Evolutionary conservation across 2,113 vertebrate genomes (phyloP).

Genomic region (Ceuthmochares aereus): DNA sequence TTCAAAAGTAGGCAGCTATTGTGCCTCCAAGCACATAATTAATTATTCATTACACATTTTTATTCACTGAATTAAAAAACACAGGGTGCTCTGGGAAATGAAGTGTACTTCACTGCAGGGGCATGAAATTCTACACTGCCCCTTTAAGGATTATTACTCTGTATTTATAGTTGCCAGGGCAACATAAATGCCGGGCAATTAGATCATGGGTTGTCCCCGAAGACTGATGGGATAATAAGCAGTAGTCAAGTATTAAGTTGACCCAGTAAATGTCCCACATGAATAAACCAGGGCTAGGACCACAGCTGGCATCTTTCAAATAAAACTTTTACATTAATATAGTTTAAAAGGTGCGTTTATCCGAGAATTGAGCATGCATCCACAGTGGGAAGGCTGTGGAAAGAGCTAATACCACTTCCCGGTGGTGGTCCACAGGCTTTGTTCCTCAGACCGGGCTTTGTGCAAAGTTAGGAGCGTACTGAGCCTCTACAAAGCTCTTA

Average conservation of each 20-base stretch:
- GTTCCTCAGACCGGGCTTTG: background rate
- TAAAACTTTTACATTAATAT: slow-evolving; percentile 82
- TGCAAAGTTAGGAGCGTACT: background rate
- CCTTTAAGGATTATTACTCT: slow-evolving; percentile 88
- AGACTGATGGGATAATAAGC: slow-evolving; percentile 91
- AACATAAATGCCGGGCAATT: slow-evolving; percentile 90
- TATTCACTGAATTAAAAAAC: slow-evolving; percentile 90
- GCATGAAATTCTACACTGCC: slow-evolving; percentile 85
- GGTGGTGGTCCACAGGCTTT: background rate
- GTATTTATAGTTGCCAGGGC: slow-evolving; percentile 87
- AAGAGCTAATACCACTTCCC: slow-evolving; percentile 48
- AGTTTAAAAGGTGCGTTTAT: slow-evolving; percentile 76
- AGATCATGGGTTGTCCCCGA: slow-evolving; percentile 87
- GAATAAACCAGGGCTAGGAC: slow-evolving; percentile 84
- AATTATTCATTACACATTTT: slow-evolving; percentile 91
- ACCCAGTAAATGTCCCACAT: slow-evolving; percentile 86
- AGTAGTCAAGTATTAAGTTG: slow-evolving; percentile 90
- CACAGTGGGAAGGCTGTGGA: background rate
- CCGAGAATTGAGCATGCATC: slow-evolving; percentile 51
- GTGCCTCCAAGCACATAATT: slow-evolving; percentile 89
- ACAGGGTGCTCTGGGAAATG: slow-evolving; percentile 87
- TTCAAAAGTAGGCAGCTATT: slow-evolving; percentile 89
- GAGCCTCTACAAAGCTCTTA: background rate
- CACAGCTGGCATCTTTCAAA: slow-evolving; percentile 86
- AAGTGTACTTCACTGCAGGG: slow-evolving; percentile 83